Evolutionary conservation across 2,888 invertebrate species (phyloP), one percentile per base, ranked within the genome.

Genomic region (Empis livida): DNA sequence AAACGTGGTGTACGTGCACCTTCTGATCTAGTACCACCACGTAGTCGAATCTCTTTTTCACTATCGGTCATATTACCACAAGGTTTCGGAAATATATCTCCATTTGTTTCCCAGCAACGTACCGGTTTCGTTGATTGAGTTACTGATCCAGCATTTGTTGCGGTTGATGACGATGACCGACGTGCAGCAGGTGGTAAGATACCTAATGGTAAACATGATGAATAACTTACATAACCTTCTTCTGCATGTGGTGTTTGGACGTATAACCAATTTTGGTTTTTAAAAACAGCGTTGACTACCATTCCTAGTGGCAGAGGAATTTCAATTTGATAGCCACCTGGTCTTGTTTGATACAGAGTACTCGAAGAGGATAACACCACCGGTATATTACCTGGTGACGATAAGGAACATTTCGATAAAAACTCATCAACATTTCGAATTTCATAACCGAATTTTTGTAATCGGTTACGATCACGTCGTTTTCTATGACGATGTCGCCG

Each of bases 281-380:
- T 87, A 65, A 88, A 89, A 23, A 89, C 83, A 0, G 87, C 88
- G 63, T 89, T 89, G 11, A 89, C 87, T 5, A 89, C 87, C 66
- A 87, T 88, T 5, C 89, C 89, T 50, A 88, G 68, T 0, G 87
- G 85, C 44, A 88, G 66, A 0, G 78, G 73, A 44, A 84, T 71
- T 65, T 84, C 84, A 10, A 75, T 73, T 59, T 80, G 79, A 56
- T 79, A 81, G 35, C 75, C 76, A n/a, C 80, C 81, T 42, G 75
- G 73, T 49, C 80, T 77, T 1, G 85, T 86, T 64, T 84, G 83
- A 64, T 85, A 84, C 13, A 85, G 68, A 0, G 79, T 78, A 55
- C 80, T 82, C 2, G 84, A 80, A 56, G 81, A 80, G 30, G 86
- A 82, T 49, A 88, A 70, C 5, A 88, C 89, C 30, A 89, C 86